Percentiles rank a stretch among this genome's conserved stretches.
Evolutionary conservation across 2,888 invertebrate species (phyloP).

Genomic region (Cantharis rufa): DNA sequence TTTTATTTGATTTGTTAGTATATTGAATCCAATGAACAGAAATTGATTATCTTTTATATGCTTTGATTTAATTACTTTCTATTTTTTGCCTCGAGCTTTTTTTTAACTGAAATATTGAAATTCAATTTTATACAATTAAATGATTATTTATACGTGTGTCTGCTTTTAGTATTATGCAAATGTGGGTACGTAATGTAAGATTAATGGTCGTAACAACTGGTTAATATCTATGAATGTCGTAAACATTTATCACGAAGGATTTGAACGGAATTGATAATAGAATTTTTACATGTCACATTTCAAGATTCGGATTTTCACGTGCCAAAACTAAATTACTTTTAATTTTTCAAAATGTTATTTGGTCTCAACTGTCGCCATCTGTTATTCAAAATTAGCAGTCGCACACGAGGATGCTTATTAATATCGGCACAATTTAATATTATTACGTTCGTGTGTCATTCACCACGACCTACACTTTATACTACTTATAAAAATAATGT

Average conservation of each 20-base stretch:
- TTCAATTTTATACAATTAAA: not conserved
- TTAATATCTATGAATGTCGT: not conserved
- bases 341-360: not conserved
- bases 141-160: not conserved
- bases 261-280: not conserved
- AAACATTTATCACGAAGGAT: not conserved
- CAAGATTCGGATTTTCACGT: not conserved
- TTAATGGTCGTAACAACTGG: not conserved
- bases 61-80: not conserved
- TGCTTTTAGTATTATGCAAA: not conserved
- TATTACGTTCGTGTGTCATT: not conserved
- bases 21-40: not conserved
- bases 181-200: not conserved
- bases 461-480: not conserved
- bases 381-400: not conserved
- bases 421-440: not conserved
- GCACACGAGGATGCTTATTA: not conserved
- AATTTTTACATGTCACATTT: not conserved
- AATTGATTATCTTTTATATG: not conserved
- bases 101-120: not conserved
- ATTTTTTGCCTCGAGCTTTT: not conserved
- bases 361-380: not conserved
- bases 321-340: not conserved
- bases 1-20: conserved; percentile 12
- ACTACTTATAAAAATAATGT: not conserved